A percentile compares a stretch with the other conserved stretches of the same genome.
Evolutionary conservation across 1,140 invertebrate species (phyloP).

Genomic region (Apis florea): DNA sequence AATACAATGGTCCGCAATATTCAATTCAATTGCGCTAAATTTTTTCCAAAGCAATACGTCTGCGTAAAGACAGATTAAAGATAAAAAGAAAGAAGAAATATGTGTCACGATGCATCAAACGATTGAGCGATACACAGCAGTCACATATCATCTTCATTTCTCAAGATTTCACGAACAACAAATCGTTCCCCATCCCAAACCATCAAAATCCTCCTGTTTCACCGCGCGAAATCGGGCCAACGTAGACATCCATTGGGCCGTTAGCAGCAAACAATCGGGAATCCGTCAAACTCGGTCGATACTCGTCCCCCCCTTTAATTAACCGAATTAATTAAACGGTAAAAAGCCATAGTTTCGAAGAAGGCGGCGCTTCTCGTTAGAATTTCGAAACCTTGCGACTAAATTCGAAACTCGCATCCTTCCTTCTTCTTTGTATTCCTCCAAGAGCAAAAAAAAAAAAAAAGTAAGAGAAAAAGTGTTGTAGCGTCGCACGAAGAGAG

Average conservation of each 20-base stretch:
- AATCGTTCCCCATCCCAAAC: no score
- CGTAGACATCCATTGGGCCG: not conserved
- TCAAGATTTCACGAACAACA: no score
- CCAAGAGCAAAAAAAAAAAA: accelerated
- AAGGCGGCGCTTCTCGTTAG: conserved; percentile 22
- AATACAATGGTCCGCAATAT: no score
- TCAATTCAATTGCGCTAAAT: no score
- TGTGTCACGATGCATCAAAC: no score
- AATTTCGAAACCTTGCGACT: not conserved
- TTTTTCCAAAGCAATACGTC: no score
- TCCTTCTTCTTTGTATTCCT: not conserved
- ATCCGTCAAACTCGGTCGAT: conserved; percentile 28
- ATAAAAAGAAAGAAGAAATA: no score
- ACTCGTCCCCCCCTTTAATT: conserved; percentile 34
- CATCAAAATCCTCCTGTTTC: no score
- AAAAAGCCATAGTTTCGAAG: conserved; percentile 12
- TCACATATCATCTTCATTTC: no score
- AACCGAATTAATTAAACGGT: conserved; percentile 48
- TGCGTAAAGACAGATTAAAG: no score
- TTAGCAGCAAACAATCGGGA: not conserved
- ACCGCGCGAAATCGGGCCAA: not conserved
- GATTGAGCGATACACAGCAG: no score
- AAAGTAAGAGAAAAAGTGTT: not conserved
- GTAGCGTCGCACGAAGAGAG: not conserved
- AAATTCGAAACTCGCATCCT: not conserved